Conservation (phyloP, 2,888 invertebrate genomes). For the Eulithis prunata region DNA sequence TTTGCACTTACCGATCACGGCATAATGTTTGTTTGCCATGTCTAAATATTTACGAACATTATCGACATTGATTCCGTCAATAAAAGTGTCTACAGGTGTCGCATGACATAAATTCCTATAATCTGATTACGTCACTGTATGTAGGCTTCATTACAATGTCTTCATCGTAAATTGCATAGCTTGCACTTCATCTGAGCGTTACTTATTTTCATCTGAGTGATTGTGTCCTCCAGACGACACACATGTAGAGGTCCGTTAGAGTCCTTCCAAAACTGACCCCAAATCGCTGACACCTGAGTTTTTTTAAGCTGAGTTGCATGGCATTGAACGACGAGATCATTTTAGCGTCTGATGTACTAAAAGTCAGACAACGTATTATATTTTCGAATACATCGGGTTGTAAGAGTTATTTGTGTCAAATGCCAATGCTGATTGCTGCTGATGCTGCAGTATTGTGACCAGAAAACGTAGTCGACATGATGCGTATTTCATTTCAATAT, state of each 20-base stretch:
- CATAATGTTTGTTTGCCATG: constrained; percentile 20
- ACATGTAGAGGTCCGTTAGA: no score
- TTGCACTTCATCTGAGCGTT: neutral
- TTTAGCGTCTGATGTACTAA: no score
- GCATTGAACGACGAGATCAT: no score
- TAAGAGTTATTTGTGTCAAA: constrained; percentile 10
- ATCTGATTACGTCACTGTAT: constrained; percentile 64
- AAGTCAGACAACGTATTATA: neutral
- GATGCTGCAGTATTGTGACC: constrained; percentile 14
- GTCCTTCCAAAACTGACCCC: no score
- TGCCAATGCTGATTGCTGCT: constrained; percentile 10
- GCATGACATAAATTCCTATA: constrained; percentile 60
- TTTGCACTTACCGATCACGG: neutral
- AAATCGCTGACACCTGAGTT: no score
- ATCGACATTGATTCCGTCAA: constrained; percentile 39
- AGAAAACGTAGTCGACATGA: constrained; percentile 11
- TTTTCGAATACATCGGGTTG: neutral
- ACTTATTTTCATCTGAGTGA: neutral
- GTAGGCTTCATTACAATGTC: constrained; percentile 54
- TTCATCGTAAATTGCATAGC: neutral
- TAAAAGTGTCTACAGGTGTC: constrained; percentile 39
- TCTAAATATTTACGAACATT: constrained; percentile 20
- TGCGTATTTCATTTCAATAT: neutral
- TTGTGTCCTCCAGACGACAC: neutral
- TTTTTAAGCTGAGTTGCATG: no score